Base-by-base conservation (phyloP, 2,113 vertebrate species). In the Manacus vitellinus region DNA sequence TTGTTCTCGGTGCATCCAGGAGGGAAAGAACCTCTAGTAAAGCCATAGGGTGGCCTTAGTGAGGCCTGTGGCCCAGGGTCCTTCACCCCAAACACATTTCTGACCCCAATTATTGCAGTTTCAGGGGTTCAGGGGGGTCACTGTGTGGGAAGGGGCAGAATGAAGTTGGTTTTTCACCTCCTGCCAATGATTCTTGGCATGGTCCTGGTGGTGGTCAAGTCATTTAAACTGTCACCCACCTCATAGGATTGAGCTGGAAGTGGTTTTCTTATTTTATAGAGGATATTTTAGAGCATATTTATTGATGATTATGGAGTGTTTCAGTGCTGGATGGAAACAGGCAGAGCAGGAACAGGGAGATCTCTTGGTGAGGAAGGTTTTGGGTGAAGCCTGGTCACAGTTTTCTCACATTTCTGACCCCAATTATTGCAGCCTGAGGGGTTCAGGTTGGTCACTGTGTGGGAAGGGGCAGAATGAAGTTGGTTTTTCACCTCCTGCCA, bases 61-160 rank as follows among this genome's bases (percentile, higher is more conserved):
- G 80, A 65, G 71, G 12, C 21, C 46, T 1, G 1, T 52, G 49
- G 25, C 4, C 9, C 9, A 5, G 3, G 1, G 12, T n/a, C 31
- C 33, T 56, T 76, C 21, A 39, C 18, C 37, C 9, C 2, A 5
- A 67, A 47, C 23, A 24, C 0, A 3, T 25, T 49, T 17, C 6
- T 71, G 37, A 33, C 25, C 30, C 46, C 30, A 28, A 9, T 33
- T 66, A 30, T 35, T 70, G 35, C 10, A 65, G 22, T 11, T 23
- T 10, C 10, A 51, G 41, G 70, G 31, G 17, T 27, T 62, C 35
- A 13, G 39, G 21, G 21, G 19, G 28, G 17, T 62, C 30, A 12
- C 10, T 23, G 5, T 39, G 30, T 71, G 67, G n/a, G 61, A 41
- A 43, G n/a, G 27, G 12, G 19, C 25, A 51, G 22, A 56, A 22